These are phyloP conservation scores for Parelbella ahira DNA, from an alignment of 2,888 invertebrate species.

Conservation along the genomic window DNA sequence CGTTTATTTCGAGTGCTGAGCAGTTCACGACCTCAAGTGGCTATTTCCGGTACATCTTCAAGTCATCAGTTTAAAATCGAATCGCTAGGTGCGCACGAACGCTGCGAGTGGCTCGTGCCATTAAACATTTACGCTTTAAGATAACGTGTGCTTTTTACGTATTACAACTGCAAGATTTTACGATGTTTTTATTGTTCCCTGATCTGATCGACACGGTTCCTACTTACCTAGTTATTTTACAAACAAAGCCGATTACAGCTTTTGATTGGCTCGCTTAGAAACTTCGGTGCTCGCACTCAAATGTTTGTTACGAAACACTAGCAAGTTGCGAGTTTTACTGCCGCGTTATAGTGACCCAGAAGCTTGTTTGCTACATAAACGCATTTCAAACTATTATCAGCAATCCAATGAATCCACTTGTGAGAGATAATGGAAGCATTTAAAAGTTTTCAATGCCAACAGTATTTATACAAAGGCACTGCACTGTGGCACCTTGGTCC, in stretches of 20 bases:
- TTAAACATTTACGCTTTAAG: slow-evolving; percentile 73
- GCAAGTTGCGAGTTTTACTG: slow-evolving; percentile 30
- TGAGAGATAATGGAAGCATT: not conserved
- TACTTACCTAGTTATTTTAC: slow-evolving; percentile 53
- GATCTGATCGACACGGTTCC: slow-evolving; percentile 55
- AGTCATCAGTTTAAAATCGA: slow-evolving; percentile 75
- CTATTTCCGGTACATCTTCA: slow-evolving; percentile 66
- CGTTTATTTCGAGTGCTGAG: slow-evolving; percentile 53
- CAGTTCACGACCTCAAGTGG: slow-evolving; percentile 57
- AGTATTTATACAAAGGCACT: no score
- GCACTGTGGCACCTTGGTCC: no score
- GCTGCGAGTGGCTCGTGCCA: slow-evolving; percentile 52
- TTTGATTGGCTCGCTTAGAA: slow-evolving; percentile 41
- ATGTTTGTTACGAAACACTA: slow-evolving; percentile 31
- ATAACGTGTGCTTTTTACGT: slow-evolving; percentile 69
- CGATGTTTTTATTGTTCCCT: slow-evolving; percentile 64
- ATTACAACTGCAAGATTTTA: slow-evolving; percentile 59
- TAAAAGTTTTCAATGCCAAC: not conserved
- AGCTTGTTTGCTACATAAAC: slow-evolving; percentile 15
- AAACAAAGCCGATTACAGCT: slow-evolving; percentile 51
- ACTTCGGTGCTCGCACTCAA: slow-evolving; percentile 30
- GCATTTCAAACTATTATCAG: slow-evolving; percentile 21
- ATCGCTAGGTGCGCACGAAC: slow-evolving; percentile 54
- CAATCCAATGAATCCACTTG: slow-evolving; percentile 6
- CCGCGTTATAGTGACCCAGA: slow-evolving; percentile 21